Conservation (phyloP, 2,797 vertebrate genomes). For the Lophius americanus region DNA sequence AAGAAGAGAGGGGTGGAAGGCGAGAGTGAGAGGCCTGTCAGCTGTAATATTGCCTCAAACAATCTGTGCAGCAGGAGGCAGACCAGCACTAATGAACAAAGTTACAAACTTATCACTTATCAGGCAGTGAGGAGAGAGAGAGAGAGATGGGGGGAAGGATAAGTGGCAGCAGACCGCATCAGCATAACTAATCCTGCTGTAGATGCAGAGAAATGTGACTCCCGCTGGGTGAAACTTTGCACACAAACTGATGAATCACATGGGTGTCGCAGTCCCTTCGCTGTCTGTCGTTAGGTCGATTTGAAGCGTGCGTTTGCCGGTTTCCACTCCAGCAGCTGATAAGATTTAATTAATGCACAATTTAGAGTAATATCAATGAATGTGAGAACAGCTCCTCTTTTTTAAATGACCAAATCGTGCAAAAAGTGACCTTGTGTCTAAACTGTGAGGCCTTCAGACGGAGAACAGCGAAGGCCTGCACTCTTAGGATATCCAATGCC, state of each 20-base stretch:
- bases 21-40: constrained; percentile 47
- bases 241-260: constrained; percentile 27
- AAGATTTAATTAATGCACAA: constrained; percentile 59
- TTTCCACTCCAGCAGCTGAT: constrained; percentile 28
- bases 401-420: constrained; percentile 47
- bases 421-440: constrained; percentile 46
- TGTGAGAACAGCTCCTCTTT: constrained; percentile 40
- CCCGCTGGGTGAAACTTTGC: constrained; percentile 33
- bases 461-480: constrained; percentile 35
- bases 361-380: constrained; percentile 47
- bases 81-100: constrained; percentile 73
- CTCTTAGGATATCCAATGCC: constrained; percentile 43
- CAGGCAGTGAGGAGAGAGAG: constrained; percentile 40
- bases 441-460: constrained; percentile 36
- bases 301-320: constrained; percentile 32
- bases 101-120: constrained; percentile 67
- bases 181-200: constrained; percentile 35
- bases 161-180: constrained; percentile 20
- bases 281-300: constrained; percentile 29
- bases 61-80: constrained; percentile 56
- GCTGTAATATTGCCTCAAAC: constrained; percentile 56
- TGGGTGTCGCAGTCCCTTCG: constrained; percentile 20
- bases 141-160: constrained; percentile 22
- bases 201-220: constrained; percentile 16
- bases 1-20: constrained; percentile 25